Evolutionary conservation across 2,888 invertebrate genomes (phyloP), one percentile per base, ranked within the genome.

Genomic region (Idaea aversata): DNA sequence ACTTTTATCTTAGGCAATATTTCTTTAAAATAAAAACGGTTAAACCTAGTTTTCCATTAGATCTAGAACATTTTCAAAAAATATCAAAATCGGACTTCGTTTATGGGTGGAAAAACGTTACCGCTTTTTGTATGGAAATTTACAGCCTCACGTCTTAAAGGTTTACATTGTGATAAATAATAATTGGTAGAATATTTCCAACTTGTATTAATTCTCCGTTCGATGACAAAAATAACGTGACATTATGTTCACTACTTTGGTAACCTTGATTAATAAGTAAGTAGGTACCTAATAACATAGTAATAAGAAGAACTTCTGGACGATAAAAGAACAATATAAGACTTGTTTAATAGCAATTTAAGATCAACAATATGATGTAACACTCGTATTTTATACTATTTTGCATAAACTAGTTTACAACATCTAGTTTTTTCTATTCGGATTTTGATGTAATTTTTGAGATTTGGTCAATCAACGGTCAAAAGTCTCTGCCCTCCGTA

Each of bases 241-340:
- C 13, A 47, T 10, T 47, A 13, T 7, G 10, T 47, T 47, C 47
- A 13, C 47, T 6, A 47, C 36, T 36, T 36, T 10, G 47, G 47
- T 47, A 47, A 47, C 47, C 47, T 47, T 47, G 47, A 47, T 13
- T 7, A 13, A 13, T 47, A 47, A 47, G 47, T 47, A 47, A 4
- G 10, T 47, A 47, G 0, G 10, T 5, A 47, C 47, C 25, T 25
- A 25, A 25, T n/a, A n/a, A n/a, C n/a, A n/a, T n/a, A n/a, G n/a
- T n/a, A n/a, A n/a, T 47, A 13, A 47, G 47, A 47, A 47, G 47
- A 47, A 10, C 47, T 47, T 36, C 36, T 36, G 36, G 36, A 10
- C 36, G 36, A 36, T 36, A 36, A 36, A 36, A 63, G 47, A 59
- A 15, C 10, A 47, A 47, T 59, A 6, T n/a, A 36, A 63, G 47